Percentiles rank a stretch among this genome's conserved stretches.
Conservation (phyloP, 2,797 vertebrate species). For the Chelon auratus region DNA sequence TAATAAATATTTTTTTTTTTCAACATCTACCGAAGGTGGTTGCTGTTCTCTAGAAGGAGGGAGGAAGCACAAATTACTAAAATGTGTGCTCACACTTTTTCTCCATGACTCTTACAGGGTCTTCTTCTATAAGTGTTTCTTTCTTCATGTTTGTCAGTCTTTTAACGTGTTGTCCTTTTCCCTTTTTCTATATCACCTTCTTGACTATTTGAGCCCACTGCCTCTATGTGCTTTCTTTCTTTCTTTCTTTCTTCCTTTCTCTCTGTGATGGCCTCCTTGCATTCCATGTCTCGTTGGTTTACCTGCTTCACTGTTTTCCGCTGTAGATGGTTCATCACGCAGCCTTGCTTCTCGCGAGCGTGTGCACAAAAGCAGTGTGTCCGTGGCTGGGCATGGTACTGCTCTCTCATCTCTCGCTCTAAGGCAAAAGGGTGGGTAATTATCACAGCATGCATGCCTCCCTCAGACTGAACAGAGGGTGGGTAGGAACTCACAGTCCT, state of each 20-base stretch:
- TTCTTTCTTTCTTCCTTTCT: constrained; percentile 63
- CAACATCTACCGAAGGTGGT: not conserved
- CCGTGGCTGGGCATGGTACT: constrained; percentile 90
- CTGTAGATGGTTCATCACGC: constrained; percentile 96
- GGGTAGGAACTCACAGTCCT: constrained; percentile 49
- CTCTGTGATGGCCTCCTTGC: constrained; percentile 86
- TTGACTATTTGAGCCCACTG: constrained; percentile 68
- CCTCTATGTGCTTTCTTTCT: constrained; percentile 76
- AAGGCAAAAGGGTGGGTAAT: constrained; percentile 98
- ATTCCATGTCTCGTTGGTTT: constrained; percentile 92
- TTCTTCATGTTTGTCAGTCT: constrained; percentile 30
- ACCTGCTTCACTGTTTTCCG: constrained; percentile 93
- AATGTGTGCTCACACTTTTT: not conserved
- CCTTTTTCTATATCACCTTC: constrained; percentile 41
- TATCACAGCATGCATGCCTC: constrained; percentile 84
- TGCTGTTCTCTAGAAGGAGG: not conserved
- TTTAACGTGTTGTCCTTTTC: constrained; percentile 29
- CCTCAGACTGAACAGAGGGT: constrained; percentile 73
- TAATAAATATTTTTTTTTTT: not conserved
- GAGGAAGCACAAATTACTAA: not conserved
- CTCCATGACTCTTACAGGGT: constrained; percentile 12
- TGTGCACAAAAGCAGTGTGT: constrained; percentile 94
- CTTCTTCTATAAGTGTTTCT: constrained; percentile 26
- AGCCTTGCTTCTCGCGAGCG: constrained; percentile 97
- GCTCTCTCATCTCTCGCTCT: constrained; percentile 96